phyloP scores from a whole-genome alignment of 2,888 invertebrate genomes.

The Petrolisthes manimaculis region DNA sequence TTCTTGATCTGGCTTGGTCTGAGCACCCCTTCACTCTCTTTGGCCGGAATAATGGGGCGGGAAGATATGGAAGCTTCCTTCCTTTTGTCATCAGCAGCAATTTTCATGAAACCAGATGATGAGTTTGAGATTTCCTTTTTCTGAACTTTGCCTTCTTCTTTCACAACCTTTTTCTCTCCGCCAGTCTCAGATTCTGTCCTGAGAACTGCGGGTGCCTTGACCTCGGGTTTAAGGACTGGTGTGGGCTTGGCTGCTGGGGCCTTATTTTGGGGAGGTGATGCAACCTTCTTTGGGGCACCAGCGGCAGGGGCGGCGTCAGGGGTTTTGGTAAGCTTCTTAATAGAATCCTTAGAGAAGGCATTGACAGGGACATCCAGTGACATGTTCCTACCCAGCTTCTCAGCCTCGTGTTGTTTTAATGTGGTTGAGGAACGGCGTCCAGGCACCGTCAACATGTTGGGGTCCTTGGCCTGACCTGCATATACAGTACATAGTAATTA shows the following conservation, averaged over 20 bases:
- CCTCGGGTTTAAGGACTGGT: background rate
- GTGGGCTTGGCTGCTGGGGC: background rate
- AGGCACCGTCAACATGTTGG: constrained; percentile 58
- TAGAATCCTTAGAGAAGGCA: constrained; percentile 43
- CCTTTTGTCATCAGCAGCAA: background rate
- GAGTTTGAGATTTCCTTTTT: constrained; percentile 17
- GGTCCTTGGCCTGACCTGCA: constrained; percentile 59
- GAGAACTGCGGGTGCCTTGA: constrained; percentile 25
- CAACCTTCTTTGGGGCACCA: background rate
- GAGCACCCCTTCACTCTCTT: constrained; percentile 5
- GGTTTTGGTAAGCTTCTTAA: constrained; percentile 25
- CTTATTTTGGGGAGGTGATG: background rate
- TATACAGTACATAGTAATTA: background rate
- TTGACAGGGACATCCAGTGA: constrained; percentile 40
- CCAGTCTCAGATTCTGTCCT: background rate
- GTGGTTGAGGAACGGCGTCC: constrained; percentile 52
- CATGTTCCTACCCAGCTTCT: background rate
- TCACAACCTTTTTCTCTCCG: background rate
- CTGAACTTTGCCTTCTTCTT: constrained; percentile 29
- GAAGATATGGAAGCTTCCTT: background rate
- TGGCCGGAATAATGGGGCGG: background rate
- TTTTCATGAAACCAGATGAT: background rate
- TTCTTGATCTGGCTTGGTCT: constrained; percentile 45
- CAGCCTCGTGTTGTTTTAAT: constrained; percentile 34
- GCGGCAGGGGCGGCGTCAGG: background rate